Base-by-base conservation (phyloP, 2,113 vertebrate genomes). In the Calyptomena viridis region DNA sequence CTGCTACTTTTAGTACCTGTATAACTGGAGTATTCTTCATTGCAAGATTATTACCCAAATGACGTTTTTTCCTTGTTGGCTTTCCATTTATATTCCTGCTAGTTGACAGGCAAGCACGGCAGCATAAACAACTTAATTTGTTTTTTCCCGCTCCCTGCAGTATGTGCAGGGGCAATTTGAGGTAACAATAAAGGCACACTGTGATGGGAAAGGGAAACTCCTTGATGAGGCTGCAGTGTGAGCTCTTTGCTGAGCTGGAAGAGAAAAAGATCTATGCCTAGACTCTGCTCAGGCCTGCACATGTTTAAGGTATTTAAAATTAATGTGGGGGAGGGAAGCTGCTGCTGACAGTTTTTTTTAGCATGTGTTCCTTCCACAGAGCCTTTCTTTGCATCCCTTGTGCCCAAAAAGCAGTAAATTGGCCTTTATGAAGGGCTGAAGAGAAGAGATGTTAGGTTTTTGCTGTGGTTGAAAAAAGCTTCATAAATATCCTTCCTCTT, bases 141-240 rank as follows among this genome's bases (percentile, higher is more conserved):
- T 63, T 68, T 91, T 53, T 46, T 89, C 35, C 47, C 47, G 9
- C 24, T 80, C 7, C 4, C 12, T 63, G 22, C 3, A 2, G 20
- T 44, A 22, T 39, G 28, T 50, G 16, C 46, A 71, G 37, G 23
- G 28, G 19, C 52, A 56, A 49, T 64, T 64, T 56, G n/a, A 56
- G 52, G 17, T 20, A 76, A 27, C 0, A 1, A 10, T 67, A 21
- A 82, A 37, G 14, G 14, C 8, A 42, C 3, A 0, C 22, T 60
- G 30, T 53, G 53, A 4, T 73, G 27, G 28, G 28, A 40, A 73
- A 35, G 11, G 17, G 10, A 56, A 91, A 27, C 6, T 18, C 31
- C 14, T 58, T 76, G 9, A 16, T 21, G 22, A 75, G 52, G 60
- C 52, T 82, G 31, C 53, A 73, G 16, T 12, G 25, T 30, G 30